Conservation (phyloP, 1,140 invertebrate species). For the Augochlora pura region DNA sequence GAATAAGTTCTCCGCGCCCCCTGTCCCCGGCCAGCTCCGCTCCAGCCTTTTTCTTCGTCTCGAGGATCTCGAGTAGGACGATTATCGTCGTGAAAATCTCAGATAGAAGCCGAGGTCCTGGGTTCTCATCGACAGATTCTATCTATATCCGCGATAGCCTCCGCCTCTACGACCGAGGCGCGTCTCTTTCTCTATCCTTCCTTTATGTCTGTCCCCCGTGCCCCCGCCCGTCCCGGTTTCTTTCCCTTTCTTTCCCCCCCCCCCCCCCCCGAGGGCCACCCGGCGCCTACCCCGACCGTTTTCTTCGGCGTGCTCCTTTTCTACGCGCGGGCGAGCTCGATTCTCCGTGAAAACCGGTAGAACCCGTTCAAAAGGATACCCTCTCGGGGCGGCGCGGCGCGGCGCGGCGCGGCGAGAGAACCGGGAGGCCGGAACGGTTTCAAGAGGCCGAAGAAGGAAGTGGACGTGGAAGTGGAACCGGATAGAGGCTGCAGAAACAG, state of each 20-base stretch:
- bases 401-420: conserved; percentile 1
- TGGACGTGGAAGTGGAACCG: conserved; percentile 14
- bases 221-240: not conserved
- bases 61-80: conserved; percentile 58
- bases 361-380: conserved; percentile 67
- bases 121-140: conserved; percentile 64
- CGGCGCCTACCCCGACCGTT: not conserved
- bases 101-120: conserved; percentile 46
- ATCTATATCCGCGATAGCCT: conserved; percentile 58
- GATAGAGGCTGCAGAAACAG: conserved; percentile 8
- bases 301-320: conserved; percentile 11
- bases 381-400: conserved; percentile 5
- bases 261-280: too few relatives aligned
- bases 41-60: conserved; percentile 44
- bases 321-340: conserved; percentile 46
- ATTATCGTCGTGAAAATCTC: conserved; percentile 70
- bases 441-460: conserved; percentile 11
- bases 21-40: not conserved
- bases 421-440: conserved; percentile 6
- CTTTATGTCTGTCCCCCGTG: not conserved
- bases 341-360: conserved; percentile 66
- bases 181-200: conserved; percentile 32
- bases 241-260: conserved; percentile 15
- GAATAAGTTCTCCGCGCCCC: conserved; percentile 46
- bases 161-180: conserved; percentile 9